Percentiles rank a stretch among this genome's conserved stretches.
phyloP scores from a whole-genome alignment of 2,797 vertebrate species.

The Atherinosoma microstoma region DNA sequence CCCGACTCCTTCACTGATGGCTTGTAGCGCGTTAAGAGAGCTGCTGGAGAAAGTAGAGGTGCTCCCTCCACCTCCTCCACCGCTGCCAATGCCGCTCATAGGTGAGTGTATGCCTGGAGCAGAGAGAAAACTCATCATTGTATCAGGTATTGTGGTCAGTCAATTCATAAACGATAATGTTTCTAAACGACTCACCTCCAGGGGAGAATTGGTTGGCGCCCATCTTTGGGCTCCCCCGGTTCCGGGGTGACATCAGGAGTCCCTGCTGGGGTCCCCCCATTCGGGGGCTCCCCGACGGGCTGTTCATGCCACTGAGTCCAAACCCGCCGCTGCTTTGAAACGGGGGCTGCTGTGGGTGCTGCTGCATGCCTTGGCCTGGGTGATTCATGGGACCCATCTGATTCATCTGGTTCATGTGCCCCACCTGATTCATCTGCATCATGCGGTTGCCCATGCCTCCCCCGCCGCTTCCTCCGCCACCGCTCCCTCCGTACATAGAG shows the following conservation, averaged over 20 bases:
- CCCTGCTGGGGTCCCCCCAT: slow-evolving; percentile 89
- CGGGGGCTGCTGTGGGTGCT: slow-evolving; percentile 83
- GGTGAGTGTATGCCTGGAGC: slow-evolving; percentile 91
- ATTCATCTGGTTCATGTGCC: slow-evolving; percentile 76
- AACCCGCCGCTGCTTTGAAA: slow-evolving; percentile 89
- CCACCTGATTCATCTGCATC: slow-evolving; percentile 84
- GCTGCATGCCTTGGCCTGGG: slow-evolving; percentile 81
- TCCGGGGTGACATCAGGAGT: slow-evolving; percentile 92
- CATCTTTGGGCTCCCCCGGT: slow-evolving; percentile 95
- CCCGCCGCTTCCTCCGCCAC: slow-evolving; percentile 61
- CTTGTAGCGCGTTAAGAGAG: slow-evolving; percentile 96
- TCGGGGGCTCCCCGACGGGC: slow-evolving; percentile 91
- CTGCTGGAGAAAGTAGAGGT: slow-evolving; percentile 93
- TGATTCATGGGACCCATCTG: slow-evolving; percentile 77
- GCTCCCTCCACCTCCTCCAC: slow-evolving; percentile 83
- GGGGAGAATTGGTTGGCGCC: slow-evolving; percentile 93
- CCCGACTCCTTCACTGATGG: slow-evolving; percentile 97
- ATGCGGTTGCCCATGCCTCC: slow-evolving; percentile 78
- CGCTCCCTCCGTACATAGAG: slow-evolving; percentile 82
- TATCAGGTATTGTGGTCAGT: neutral
- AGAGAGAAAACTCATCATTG: slow-evolving; percentile 1
- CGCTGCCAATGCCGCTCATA: slow-evolving; percentile 87
- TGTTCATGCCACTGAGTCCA: slow-evolving; percentile 89
- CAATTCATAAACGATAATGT: neutral
- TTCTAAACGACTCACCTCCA: slow-evolving; percentile 83